Evolutionary conservation across 2,888 invertebrate genomes (phyloP), one percentile per base, ranked within the genome.

Genomic region (Oligia fasciuncula): DNA sequence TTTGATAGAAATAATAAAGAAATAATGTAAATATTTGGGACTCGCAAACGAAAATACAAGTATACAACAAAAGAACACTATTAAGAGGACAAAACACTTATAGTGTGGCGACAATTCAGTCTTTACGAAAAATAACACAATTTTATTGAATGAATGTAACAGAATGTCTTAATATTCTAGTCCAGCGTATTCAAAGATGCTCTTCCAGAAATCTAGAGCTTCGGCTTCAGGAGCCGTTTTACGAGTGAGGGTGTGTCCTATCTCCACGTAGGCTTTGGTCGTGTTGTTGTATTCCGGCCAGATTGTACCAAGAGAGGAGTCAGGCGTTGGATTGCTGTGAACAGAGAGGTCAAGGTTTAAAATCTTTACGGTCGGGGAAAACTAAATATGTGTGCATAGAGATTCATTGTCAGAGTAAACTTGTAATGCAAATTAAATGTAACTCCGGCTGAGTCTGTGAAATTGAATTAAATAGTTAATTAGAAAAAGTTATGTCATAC

Each of bases 311-410:
- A 94, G 87, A 0, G 92, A 87, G 0, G 84, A 14, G 63, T 94
- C 93, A 1, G 95, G 95, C 0, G 95, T 95, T 19, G 95, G 95
- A 23, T 91, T 94, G 0, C 96, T 95, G 91, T 19, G 90, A 91
- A 85, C 67, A 69, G 57, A n/a, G 63, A 43, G 14, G 9, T 43
- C 5, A 40, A 11, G 29, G 40, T n/a, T 51, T 2, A 35, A 65
- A 77, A n/a, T 5, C 2, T 17, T 70, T 23, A 40, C 46, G 46
- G 43, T 43, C 23, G 54, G n/a, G 9, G 14, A 40, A n/a, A n/a
- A 40, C 9, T 35, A 51, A 54, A n/a, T 3, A 14, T 23, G 2
- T 69, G 35, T 35, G 23, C 8, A 4, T 49, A 19, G 1, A 35
- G 14, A 35, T 70, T 57, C 5, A 57, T 57, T n/a, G 14, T 40